Percentiles rank a stretch among this genome's conserved stretches.
These are phyloP conservation scores for Noctua pronuba DNA, from an alignment of 2,888 invertebrate genomes.

Conservation along the genomic window DNA sequence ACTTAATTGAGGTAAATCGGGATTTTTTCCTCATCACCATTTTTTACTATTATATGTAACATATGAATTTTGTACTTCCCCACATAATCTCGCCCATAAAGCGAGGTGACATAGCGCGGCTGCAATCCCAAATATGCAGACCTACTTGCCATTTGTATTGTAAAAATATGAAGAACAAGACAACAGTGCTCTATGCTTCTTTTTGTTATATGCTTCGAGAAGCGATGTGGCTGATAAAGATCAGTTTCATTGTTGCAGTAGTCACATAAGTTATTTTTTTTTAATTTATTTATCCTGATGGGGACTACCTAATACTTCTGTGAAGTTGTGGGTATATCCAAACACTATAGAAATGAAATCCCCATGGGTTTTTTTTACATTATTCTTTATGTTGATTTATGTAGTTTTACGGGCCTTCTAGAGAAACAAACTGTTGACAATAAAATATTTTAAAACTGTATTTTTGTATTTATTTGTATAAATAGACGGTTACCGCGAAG, in stretches of 20 bases:
- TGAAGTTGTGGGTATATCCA: constrained; percentile 30
- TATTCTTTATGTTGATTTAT: neutral
- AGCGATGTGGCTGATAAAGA: constrained; percentile 10
- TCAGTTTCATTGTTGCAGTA: constrained; percentile 27
- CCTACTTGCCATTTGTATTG: constrained; percentile 1
- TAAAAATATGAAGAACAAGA: constrained; percentile 31
- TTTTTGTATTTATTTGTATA: constrained; percentile 13
- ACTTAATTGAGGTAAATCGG: neutral
- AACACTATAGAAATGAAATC: constrained; percentile 14
- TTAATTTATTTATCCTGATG: constrained; percentile 5
- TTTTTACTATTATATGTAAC: neutral
- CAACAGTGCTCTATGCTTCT: constrained; percentile 15
- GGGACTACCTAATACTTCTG: constrained; percentile 38
- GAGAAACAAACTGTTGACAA: constrained; percentile 12
- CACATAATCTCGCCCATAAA: neutral
- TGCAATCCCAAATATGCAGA: constrained; percentile 31
- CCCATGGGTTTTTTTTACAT: neutral
- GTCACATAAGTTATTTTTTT: constrained; percentile 4
- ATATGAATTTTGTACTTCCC: neutral
- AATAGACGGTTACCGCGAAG: neutral
- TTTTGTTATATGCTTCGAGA: neutral
- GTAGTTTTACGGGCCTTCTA: neutral
- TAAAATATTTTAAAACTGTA: constrained; percentile 9
- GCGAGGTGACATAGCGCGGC: neutral
- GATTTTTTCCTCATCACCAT: constrained; percentile 5